Evolutionary conservation across 1,140 invertebrate genomes (phyloP), one percentile per base, ranked within the genome.

Genomic region (Helicoverpa armigera): DNA sequence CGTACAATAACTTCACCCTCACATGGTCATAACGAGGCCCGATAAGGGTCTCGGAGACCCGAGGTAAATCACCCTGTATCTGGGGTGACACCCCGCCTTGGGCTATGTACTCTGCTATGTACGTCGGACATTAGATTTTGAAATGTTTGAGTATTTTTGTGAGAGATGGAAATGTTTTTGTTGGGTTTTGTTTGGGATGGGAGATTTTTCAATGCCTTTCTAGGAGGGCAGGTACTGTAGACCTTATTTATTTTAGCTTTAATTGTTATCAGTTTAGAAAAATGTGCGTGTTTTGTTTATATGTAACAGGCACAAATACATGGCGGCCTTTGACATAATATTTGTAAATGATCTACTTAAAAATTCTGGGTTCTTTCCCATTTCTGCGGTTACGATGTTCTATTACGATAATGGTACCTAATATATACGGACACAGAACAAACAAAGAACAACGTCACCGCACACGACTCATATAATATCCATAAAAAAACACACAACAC

Each of bases 21-120:
- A 94, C 91, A 94, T 94, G 93, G 93, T 94, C 93, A 94, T 94
- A 94, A 94, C 93, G 91, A 89, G 88, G 82, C 85, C 81, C 88
- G 92, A 94, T 94, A 94, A 94, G 93, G 92, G 92, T 90, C 91
- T 88, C 86, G 81, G 82, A 91, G 90, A 89, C 88, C 91, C 91
- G 86, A 89, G 79, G 86, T 92, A 91, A 93, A 93, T 92, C 93
- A 92, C 90, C 91, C 89, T 81, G 87, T 89, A 90, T 90, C 82
- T 85, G 86, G 88, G 88, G 88, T 87, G 88, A 85, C 86, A 87
- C 88, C 89, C 88, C 86, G 89, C 86, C 85, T 82, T 35, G 7
- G 50, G 53, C 69, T 89, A 86, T 89, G 81, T 89, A 85, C 72
- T 10, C 16, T 70, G 77, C 76, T 83, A 82, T 78, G 82, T 83